Evolutionary conservation across 1,140 invertebrate species (phyloP), one percentile per base, ranked within the genome.

Genomic region (Sminthurides bifidus): DNA sequence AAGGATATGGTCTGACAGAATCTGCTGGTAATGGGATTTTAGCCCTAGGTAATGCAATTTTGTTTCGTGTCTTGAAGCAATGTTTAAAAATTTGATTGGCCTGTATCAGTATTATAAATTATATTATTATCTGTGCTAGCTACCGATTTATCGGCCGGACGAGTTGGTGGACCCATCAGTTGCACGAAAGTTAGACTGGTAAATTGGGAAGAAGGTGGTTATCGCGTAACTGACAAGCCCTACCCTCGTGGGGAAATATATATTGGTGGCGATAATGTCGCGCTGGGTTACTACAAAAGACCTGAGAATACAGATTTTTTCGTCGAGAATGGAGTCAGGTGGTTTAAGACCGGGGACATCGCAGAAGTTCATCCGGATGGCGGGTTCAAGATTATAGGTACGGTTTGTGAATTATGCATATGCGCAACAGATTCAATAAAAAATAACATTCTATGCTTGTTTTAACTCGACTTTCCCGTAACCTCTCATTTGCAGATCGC

Each of bases 1-100:
- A 93, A 69, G 95, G 94, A 41, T 98, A 98, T 74, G 95, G 93
- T 4, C 79, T 98, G 43, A 98, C 95, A 1, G 94, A 98, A 78
- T 95, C 92, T 14, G 87, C 85, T 61, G 92, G 90, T 2, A 89
- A 84, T 67, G 91, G 88, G 30, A 87, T 88, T 23, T 83, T 93
- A 51, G 86, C 87, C 79, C 83, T 92, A 70, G 73, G 82, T 83
- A 74, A 73, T 8, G 14, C 6, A 35, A 35, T 35, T 35, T 75
- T 77, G 59, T 23, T 26, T 30, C n/a, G 0, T n/a, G 17, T 3
- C 33, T 44, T 14, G 41, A 19, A 1, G 1, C 21, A 30, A 21
- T n/a, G 12, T 21, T n/a, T 14, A 53, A 30, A 26, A 52, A 1
- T 37, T 23, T 38, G 23, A 51, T 3, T 51, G 6, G 10, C 10